Conservation (phyloP, 2,797 vertebrate genomes). For the Lerista edwardsae region DNA sequence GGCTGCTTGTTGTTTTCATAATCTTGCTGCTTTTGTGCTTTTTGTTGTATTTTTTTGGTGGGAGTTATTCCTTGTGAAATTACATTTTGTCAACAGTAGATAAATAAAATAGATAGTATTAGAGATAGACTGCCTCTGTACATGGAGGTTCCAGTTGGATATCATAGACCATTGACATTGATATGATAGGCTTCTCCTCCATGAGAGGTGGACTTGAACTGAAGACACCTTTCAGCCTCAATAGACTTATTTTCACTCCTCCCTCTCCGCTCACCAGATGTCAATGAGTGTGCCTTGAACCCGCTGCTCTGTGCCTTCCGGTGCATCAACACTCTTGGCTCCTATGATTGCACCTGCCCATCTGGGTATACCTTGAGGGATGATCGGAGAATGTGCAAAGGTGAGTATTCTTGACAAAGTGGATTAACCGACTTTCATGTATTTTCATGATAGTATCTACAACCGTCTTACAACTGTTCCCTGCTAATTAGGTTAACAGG, state of each 20-base stretch:
- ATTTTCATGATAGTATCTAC: too few relatives aligned
- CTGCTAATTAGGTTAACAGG: too few relatives aligned
- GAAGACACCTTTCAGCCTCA: not conserved
- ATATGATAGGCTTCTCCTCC: not conserved
- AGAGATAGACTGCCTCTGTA: not conserved
- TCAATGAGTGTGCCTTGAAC: constrained; percentile 92
- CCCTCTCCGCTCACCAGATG: constrained; percentile 76
- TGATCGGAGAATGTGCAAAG: constrained; percentile 92
- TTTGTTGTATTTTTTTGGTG: too few relatives aligned
- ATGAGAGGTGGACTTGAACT: not conserved
- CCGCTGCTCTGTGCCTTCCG: constrained; percentile 95
- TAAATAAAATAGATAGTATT: not conserved
- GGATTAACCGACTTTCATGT: too few relatives aligned
- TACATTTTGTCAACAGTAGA: too few relatives aligned
- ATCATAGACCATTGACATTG: not conserved
- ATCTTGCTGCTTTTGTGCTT: too few relatives aligned
- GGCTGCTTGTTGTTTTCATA: too few relatives aligned
- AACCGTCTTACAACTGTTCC: too few relatives aligned
- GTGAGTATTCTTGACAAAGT: constrained; percentile 70
- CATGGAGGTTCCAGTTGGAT: not conserved
- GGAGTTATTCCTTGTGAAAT: too few relatives aligned
- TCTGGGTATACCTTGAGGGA: constrained; percentile 89
- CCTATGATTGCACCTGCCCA: constrained; percentile 93
- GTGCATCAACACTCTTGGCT: constrained; percentile 92
- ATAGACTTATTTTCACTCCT: not conserved